Conservation (phyloP, 2,888 invertebrate species). For the Nemotelus pantherinus region DNA sequence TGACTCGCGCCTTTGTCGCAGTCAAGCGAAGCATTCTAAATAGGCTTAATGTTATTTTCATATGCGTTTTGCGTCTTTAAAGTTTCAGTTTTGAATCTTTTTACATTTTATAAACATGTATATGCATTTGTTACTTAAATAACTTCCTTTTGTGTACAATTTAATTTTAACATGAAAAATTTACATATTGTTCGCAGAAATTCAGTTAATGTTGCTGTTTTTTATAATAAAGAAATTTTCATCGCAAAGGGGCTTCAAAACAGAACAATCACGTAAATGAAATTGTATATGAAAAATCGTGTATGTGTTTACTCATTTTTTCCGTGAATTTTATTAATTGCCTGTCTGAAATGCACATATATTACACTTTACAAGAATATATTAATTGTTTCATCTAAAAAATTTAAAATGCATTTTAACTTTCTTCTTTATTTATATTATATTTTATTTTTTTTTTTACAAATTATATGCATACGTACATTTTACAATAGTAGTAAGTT, state of each 20-base stretch:
- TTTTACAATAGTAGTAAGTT: background rate
- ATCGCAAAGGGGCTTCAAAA: background rate
- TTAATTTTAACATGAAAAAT: constrained; percentile 17
- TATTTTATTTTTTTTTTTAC: constrained; percentile 29
- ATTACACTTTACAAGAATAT: constrained; percentile 41
- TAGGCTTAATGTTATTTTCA: too few species aligned
- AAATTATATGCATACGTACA: constrained; percentile 43
- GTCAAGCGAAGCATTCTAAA: too few species aligned
- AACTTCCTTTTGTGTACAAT: constrained; percentile 30
- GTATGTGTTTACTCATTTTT: background rate
- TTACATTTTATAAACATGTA: constrained; percentile 5
- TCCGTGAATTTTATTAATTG: too few species aligned
- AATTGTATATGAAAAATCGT: constrained; percentile 1
- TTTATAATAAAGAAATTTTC: constrained; percentile 7
- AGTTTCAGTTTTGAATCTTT: constrained; percentile 17
- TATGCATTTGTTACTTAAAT: background rate
- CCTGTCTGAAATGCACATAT: constrained; percentile 37
- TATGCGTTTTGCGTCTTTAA: background rate
- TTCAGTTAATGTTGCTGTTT: background rate
- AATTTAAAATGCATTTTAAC: constrained; percentile 15
- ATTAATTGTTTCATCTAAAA: constrained; percentile 2
- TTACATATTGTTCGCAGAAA: constrained; percentile 23
- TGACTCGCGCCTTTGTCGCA: constrained; percentile 7
- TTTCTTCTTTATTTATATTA: constrained; percentile 21
- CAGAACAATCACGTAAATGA: too few species aligned